Base-by-base conservation (phyloP, 2,888 invertebrate genomes). In the Leptinotarsa haldemani region DNA sequence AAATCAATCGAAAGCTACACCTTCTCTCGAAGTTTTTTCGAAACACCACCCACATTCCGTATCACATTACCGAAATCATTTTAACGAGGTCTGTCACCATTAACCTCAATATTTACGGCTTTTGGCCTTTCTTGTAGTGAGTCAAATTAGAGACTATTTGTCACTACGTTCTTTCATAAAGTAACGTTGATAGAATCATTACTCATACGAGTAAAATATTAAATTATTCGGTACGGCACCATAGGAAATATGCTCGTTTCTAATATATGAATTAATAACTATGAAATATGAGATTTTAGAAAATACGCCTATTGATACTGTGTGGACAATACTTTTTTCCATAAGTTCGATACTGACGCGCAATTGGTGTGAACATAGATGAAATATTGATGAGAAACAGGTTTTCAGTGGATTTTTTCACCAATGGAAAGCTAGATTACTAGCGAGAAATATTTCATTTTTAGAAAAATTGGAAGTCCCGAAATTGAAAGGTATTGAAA, bases 101-200 rank as follows among this genome's bases (percentile, higher is more conserved):
- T 61, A 61, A 61, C 61, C 61, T 40, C 61, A 61, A 61, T 61
- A 40, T 61, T 61, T n/a, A 61, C 61, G 9, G 61, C 61, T 18
- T 61, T 61, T 61, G 61, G 61, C 61, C 40, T 61, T 61, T 61
- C 61, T 61, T 61, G 61, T n/a, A 30, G 61, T 25, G 30, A 61
- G 25, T 61, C 61, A 30, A 25, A 61, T 61, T 61, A 40, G 25
- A n/a, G 61, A n/a, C 25, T 30, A 61, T 61, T 61, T 61, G 40
- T 61, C 61, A 61, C 40, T 56, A 12, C 3, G 40, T 61, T 61
- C 61, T 61, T 61, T 61, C 61, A 61, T 61, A 61, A 61, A n/a
- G 30, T 40, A 30, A 40, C 61, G 61, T 40, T 61, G 40, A 61
- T 61, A 61, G 61, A 61, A 2, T 61, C 61, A 61, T 61, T 61